Evolutionary conservation across 2,888 invertebrate species (phyloP), one percentile per base, ranked within the genome.

Genomic region (Drosophila buzzatii): DNA sequence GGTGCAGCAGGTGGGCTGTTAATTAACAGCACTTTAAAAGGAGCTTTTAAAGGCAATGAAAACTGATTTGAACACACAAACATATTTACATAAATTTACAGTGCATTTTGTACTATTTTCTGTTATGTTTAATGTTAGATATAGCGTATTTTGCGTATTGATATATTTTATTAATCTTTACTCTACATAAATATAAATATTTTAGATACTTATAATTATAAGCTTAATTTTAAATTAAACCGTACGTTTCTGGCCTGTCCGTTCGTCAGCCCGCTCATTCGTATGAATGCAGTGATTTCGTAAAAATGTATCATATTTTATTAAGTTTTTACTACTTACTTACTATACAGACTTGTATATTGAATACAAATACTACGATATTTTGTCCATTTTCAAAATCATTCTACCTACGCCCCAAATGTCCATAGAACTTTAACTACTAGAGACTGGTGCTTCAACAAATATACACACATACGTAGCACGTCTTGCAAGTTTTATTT

Each of bases 1-100:
- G 55, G 66, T 75, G 76, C 69, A 35, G 68, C 75, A 79, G 79
- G 75, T 77, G 76, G 70, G 60, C 75, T 77, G 76, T 79, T 77
- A 76, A 33, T 66, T 79, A 61, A 76, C 76, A 76, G 73, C 18
- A 18, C 18, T 16, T 47, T 41, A 47, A 37, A 53, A 69, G 20
- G 35, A 60, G 16, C 35, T 60, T 53, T 39, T 31, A 2, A 0
- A 6, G n/a, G 1, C n/a, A 47, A 8, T 47, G 8, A 23, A 47
- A 51, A 33, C 18, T 2, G 18, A n/a, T 33, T 51, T 16, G 27
- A 8, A 18, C 20, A 33, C 14, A 44, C 31, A 9, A 4, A 7
- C 3, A 16, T 20, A 14, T 14, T 12, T 45, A 45, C 14, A 44
- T 12, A 5, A 6, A 2, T 20, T 18, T 42, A 18, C 5, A 10